A percentile compares a stretch with the other conserved stretches of the same genome.
Evolutionary conservation across 2,113 vertebrate genomes (phyloP).

Genomic region (Cololabis saira): DNA sequence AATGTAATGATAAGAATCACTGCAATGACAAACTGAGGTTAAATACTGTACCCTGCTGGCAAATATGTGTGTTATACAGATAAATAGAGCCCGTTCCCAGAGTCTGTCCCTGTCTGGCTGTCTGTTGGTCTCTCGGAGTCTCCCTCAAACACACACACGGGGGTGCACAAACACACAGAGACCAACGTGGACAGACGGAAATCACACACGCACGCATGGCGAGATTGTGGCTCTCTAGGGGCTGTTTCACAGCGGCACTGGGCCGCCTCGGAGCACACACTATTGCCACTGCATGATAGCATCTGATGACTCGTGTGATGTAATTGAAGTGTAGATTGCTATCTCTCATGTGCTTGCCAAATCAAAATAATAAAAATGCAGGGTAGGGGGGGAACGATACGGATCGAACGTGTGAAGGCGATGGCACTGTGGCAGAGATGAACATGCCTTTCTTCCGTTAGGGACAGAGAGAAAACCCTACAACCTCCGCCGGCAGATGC

Average conservation of each 20-base stretch:
- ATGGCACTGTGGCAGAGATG: slow-evolving; percentile 50
- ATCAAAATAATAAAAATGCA: slow-evolving; percentile 80
- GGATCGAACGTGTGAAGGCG: slow-evolving; percentile 50
- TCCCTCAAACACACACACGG: slow-evolving; percentile 17
- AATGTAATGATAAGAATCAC: slow-evolving; percentile 71
- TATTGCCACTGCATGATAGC: slow-evolving; percentile 74
- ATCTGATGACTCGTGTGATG: slow-evolving; percentile 80
- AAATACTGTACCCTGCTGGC: slow-evolving; percentile 72
- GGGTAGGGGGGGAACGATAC: slow-evolving; percentile 51
- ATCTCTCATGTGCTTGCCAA: slow-evolving; percentile 77
- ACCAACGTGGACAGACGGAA: slow-evolving; percentile 47
- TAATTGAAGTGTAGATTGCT: slow-evolving; percentile 83
- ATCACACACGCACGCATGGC: slow-evolving; percentile 53
- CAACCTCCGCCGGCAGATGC: slow-evolving; percentile 56
- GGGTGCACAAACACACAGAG: slow-evolving; percentile 18
- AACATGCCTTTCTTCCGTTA: slow-evolving; percentile 40
- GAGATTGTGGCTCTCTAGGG: slow-evolving; percentile 68
- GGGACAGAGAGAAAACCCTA: slow-evolving; percentile 56
- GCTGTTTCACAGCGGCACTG: slow-evolving; percentile 73
- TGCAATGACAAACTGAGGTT: slow-evolving; percentile 76
- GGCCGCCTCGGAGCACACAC: slow-evolving; percentile 78
- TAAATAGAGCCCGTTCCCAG: slow-evolving; percentile 63
- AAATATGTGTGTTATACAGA: slow-evolving; percentile 69
- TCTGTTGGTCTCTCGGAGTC: slow-evolving; percentile 41
- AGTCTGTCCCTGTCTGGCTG: slow-evolving; percentile 48